phyloP scores from a whole-genome alignment of 2,888 invertebrate genomes.

The Frankliniella intonsa region DNA sequence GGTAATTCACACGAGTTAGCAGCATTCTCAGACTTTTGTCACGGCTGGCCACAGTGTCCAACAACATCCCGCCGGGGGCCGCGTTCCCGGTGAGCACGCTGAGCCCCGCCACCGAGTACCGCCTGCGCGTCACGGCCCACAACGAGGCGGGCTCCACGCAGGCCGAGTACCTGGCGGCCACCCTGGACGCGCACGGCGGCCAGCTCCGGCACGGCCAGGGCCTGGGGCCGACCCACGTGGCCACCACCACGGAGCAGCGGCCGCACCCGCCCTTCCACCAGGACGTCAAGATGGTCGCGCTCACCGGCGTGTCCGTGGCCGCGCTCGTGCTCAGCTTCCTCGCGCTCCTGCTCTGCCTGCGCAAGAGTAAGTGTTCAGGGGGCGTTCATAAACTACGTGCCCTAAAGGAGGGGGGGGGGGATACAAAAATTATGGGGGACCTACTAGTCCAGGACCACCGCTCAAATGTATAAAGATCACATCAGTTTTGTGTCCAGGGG shows the following conservation, averaged over 20 bases:
- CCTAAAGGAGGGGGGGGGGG: too few relatives aligned
- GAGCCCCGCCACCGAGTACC: slow-evolving; percentile 40
- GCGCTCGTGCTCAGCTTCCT: slow-evolving; percentile 45
- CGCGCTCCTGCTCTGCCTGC: slow-evolving; percentile 46
- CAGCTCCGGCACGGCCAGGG: background rate
- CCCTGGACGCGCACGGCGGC: slow-evolving; percentile 32
- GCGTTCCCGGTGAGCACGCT: slow-evolving; percentile 38
- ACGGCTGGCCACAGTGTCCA: slow-evolving; percentile 32
- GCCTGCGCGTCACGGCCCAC: slow-evolving; percentile 38
- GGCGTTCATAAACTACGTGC: too few relatives aligned
- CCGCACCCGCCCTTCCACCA: slow-evolving; percentile 45
- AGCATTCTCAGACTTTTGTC: too few relatives aligned
- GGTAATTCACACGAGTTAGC: too few relatives aligned
- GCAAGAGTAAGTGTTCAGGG: slow-evolving; percentile 44
- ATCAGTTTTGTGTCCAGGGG: too few relatives aligned
- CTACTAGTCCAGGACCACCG: too few relatives aligned
- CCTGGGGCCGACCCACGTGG: background rate
- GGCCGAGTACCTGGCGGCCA: slow-evolving; percentile 37
- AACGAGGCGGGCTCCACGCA: slow-evolving; percentile 39
- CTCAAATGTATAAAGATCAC: too few relatives aligned
- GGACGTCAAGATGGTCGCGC: slow-evolving; percentile 46
- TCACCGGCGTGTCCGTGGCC: slow-evolving; percentile 3
- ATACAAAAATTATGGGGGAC: too few relatives aligned
- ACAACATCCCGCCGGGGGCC: slow-evolving; percentile 34
- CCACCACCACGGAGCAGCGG: slow-evolving; percentile 37